phyloP scores from a whole-genome alignment of 2,797 vertebrate species.

The Natrix natrix region DNA sequence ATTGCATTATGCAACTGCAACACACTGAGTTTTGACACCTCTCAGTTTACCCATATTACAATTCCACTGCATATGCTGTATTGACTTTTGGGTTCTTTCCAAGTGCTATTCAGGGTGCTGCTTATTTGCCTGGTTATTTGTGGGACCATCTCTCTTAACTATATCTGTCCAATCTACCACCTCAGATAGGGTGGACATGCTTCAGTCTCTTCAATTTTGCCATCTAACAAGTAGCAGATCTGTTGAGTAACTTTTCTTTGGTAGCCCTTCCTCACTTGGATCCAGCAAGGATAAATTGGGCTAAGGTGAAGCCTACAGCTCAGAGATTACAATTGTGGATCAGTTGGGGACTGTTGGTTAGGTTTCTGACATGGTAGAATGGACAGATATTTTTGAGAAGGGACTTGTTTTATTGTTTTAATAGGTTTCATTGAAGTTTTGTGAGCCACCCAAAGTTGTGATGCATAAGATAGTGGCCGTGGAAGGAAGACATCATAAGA shows the following conservation, averaged over 20 bases:
- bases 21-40: neutral
- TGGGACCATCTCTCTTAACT: neutral
- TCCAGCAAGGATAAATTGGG: neutral
- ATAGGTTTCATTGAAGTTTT: neutral
- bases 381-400: neutral
- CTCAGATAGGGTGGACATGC: neutral
- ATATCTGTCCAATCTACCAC: neutral
- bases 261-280: neutral
- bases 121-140: neutral
- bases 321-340: neutral
- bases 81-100: neutral
- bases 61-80: neutral
- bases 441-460: neutral
- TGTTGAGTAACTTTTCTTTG: neutral
- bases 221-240: neutral
- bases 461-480: neutral
- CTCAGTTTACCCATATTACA: neutral
- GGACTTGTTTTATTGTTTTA: neutral
- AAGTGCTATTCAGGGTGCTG: neutral
- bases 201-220: neutral
- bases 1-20: neutral
- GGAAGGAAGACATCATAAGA: neutral
- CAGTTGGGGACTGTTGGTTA: neutral
- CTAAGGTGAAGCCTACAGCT: neutral
- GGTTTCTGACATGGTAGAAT: no score